Conservation (phyloP, 1,140 invertebrate genomes). For the Drosophila rufa region DNA sequence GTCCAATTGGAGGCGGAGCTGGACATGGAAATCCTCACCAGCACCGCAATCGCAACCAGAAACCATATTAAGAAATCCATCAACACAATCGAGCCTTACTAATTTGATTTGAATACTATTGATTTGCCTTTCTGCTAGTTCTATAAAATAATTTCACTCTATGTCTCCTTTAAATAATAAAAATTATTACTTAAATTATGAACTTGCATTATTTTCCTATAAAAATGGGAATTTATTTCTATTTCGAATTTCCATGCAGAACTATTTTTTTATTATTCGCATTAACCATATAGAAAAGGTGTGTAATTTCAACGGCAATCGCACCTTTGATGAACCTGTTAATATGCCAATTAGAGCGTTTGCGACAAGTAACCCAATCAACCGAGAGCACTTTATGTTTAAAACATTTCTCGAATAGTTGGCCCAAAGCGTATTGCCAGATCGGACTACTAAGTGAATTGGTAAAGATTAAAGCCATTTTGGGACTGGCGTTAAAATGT, state of each 20-base stretch:
- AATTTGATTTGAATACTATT: neutral
- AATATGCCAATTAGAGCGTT: slow-evolving; percentile 5
- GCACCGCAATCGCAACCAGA: slow-evolving; percentile 20
- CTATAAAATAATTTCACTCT: neutral
- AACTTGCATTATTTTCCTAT: neutral
- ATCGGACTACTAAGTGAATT: neutral
- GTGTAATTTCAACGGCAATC: slow-evolving; percentile 17
- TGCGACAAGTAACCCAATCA: slow-evolving; percentile 3
- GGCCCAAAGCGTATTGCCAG: slow-evolving; percentile 7
- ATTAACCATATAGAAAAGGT: neutral
- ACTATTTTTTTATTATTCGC: neutral
- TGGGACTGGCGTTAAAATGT: neutral
- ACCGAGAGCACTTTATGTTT: slow-evolving; percentile 20
- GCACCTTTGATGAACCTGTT: slow-evolving; percentile 20
- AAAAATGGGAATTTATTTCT: too few relatives aligned
- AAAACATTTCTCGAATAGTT: slow-evolving; percentile 28
- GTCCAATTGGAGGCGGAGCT: slow-evolving; percentile 12
- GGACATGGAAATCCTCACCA: slow-evolving; percentile 13
- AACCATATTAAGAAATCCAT: slow-evolving; percentile 7
- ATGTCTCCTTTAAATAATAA: neutral
- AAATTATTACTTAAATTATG: neutral
- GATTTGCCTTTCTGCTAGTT: neutral
- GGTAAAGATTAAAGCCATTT: slow-evolving; percentile 5
- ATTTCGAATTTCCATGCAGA: too few relatives aligned
- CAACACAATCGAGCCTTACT: neutral